A percentile compares a stretch with the other conserved stretches of the same genome.
phyloP scores from a whole-genome alignment of 2,797 vertebrate species.

The Xiphophorus birchmanni region DNA sequence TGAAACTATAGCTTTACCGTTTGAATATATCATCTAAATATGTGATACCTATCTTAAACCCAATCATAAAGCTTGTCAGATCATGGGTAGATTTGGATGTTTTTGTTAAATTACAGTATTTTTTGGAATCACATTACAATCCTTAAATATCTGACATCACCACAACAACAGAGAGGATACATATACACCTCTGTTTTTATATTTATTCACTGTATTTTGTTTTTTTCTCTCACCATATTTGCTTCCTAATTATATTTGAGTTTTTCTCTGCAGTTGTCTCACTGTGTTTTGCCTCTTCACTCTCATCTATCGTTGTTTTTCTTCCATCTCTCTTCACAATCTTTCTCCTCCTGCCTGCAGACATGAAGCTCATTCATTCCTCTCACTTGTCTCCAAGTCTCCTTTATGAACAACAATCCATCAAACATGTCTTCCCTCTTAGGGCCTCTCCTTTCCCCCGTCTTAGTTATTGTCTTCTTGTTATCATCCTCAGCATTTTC shows the following conservation, averaged over 20 bases:
- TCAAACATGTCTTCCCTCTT: slow-evolving; percentile 19
- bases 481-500: slow-evolving; percentile 10
- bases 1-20: not conserved
- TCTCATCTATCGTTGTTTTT: not conserved
- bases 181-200: not conserved
- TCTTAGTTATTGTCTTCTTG: slow-evolving; percentile 16
- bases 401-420: slow-evolving; percentile 55
- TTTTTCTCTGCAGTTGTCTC: slow-evolving; percentile 1
- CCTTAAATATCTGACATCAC: not conserved
- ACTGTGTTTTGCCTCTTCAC: not conserved
- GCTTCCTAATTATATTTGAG: not conserved
- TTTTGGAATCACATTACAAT: not conserved
- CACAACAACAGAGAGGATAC: not conserved
- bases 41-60: not conserved
- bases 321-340: slow-evolving; percentile 5
- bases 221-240: not conserved
- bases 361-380: slow-evolving; percentile 24
- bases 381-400: slow-evolving; percentile 24
- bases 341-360: slow-evolving; percentile 4
- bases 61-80: not conserved
- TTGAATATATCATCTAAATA: not conserved
- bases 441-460: not conserved
- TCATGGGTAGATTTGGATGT: not conserved
- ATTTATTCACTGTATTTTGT: not conserved
- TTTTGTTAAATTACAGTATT: not conserved